A percentile compares a stretch with the other conserved stretches of the same genome.
Conservation (phyloP, 2,888 invertebrate genomes). For the Catocala sponsa region DNA sequence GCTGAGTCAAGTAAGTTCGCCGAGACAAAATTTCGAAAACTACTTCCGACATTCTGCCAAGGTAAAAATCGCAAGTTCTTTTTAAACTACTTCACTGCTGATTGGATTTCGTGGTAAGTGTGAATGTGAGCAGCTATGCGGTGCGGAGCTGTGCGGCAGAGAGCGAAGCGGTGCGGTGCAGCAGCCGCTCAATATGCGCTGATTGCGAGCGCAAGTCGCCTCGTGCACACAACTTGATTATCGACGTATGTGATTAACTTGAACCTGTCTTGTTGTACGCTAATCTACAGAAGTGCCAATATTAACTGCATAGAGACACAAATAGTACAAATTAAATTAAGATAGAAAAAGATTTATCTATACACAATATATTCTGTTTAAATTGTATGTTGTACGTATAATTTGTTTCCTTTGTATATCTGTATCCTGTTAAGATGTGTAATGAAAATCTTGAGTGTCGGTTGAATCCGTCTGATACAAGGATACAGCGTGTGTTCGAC, state of each 20-base stretch:
- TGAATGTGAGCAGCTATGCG: slow-evolving; percentile 33
- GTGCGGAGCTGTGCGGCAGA: slow-evolving; percentile 17
- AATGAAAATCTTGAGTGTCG: too few species aligned
- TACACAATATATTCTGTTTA: too few species aligned
- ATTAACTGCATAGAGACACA: not conserved
- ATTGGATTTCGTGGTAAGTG: slow-evolving; percentile 54
- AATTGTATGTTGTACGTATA: too few species aligned
- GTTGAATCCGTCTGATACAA: too few species aligned
- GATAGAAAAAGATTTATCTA: too few species aligned
- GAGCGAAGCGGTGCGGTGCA: slow-evolving; percentile 18
- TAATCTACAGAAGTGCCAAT: not conserved
- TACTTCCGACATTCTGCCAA: slow-evolving; percentile 29
- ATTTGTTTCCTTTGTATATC: too few species aligned
- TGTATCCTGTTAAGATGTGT: too few species aligned
- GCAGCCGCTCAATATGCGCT: slow-evolving; percentile 57
- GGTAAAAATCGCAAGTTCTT: slow-evolving; percentile 33
- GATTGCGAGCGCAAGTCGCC: slow-evolving; percentile 55
- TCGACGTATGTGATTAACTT: slow-evolving; percentile 52
- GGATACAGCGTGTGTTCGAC: too few species aligned
- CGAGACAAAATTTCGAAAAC: slow-evolving; percentile 17
- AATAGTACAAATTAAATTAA: not conserved
- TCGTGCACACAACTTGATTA: slow-evolving; percentile 55
- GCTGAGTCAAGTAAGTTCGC: slow-evolving; percentile 1
- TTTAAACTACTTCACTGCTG: slow-evolving; percentile 46
- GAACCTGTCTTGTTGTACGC: slow-evolving; percentile 30